Evolutionary conservation across 2,888 invertebrate genomes (phyloP).

Genomic region (Lampropteryx suffumata): DNA sequence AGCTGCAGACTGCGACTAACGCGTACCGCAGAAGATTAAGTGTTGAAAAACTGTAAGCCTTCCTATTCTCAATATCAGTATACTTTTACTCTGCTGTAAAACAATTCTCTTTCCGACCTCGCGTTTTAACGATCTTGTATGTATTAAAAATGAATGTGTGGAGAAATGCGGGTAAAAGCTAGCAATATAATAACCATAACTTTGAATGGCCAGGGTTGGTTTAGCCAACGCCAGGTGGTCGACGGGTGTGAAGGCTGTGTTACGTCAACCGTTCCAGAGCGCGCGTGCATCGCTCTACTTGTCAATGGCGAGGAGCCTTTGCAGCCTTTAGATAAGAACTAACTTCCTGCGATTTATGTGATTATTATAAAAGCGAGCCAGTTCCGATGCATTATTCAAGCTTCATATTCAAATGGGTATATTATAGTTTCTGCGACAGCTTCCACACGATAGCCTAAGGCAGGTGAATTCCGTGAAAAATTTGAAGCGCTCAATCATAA

Average conservation of each 20-base stretch:
- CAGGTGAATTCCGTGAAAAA: slow-evolving; percentile 16
- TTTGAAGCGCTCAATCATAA: slow-evolving; percentile 26
- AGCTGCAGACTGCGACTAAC: no score
- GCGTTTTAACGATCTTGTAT: no score
- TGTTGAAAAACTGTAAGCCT: no score
- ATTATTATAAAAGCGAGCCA: slow-evolving; percentile 10
- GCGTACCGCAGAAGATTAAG: no score
- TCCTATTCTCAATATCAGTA: no score
- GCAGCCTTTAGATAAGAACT: slow-evolving; percentile 28
- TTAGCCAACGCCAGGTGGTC: slow-evolving; percentile 32
- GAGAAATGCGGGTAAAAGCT: not conserved
- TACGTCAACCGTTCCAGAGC: slow-evolving; percentile 72
- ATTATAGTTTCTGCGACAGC: slow-evolving; percentile 12
- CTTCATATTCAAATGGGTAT: slow-evolving; percentile 2
- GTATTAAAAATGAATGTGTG: not conserved
- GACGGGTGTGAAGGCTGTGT: slow-evolving; percentile 67
- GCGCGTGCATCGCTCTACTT: slow-evolving; percentile 73
- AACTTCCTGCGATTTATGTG: slow-evolving; percentile 22
- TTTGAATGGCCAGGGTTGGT: slow-evolving; percentile 17
- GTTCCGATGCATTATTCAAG: slow-evolving; percentile 16
- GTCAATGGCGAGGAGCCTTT: slow-evolving; percentile 53
- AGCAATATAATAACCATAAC: not conserved
- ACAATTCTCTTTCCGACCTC: no score
- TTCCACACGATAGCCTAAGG: slow-evolving; percentile 3
- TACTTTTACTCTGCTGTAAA: no score